phyloP scores from a whole-genome alignment of 2,888 invertebrate species.

The Chirona hameri region DNA sequence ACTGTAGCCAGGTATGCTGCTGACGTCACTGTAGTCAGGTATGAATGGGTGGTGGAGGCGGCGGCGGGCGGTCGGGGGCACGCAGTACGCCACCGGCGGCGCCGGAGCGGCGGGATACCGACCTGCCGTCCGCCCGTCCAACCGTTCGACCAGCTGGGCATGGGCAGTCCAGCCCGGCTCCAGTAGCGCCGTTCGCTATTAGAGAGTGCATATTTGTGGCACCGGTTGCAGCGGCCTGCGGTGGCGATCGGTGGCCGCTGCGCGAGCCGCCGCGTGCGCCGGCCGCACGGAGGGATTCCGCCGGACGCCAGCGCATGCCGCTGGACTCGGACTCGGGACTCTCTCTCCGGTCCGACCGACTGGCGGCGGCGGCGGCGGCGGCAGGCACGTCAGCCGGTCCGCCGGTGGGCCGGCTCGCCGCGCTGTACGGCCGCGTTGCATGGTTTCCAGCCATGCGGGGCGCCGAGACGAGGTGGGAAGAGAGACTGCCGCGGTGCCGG shows the following conservation, averaged over 20 bases:
- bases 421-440: neutral
- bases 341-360: neutral
- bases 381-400: neutral
- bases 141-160: neutral
- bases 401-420: no score
- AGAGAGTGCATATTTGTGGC: slow-evolving; percentile 5
- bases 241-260: neutral
- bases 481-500: neutral
- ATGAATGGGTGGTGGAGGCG: neutral
- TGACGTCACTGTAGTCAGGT: no score
- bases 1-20: neutral
- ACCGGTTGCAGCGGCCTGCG: neutral
- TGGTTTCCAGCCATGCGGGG: neutral
- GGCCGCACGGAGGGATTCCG: neutral
- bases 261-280: neutral
- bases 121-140: neutral
- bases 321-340: neutral
- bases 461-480: neutral
- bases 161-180: neutral
- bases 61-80: neutral
- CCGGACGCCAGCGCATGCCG: no score
- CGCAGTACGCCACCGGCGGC: neutral
- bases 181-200: neutral
- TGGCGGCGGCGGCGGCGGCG: no score
- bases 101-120: neutral